Base-by-base conservation (phyloP, 2,113 vertebrate genomes). In the Herpetotheres cachinnans region DNA sequence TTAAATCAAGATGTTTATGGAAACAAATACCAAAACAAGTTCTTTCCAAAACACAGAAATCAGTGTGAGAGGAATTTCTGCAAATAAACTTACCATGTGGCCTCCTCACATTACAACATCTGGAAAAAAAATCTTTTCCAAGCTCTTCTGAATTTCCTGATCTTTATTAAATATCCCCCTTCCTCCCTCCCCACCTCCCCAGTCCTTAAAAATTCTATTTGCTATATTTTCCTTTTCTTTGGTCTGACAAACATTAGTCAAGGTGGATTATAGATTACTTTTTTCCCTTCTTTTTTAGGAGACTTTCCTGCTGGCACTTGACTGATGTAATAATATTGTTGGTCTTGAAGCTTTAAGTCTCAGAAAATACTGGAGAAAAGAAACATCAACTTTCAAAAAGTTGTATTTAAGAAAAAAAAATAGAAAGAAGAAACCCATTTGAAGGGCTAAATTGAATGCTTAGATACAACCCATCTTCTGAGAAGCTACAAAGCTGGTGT, bases 241-340 rank as follows among this genome's bases (percentile, higher is more conserved):
- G 66, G 71, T 84, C 90, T 95, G 62, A 86, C 71, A 92, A 91
- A 90, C 72, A 91, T 96, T 96, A 95, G 95, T 93, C 85, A 95
- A 77, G 93, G 79, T 79, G 85, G 93, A 96, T 97, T 97, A 93
- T 1, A 83, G 36, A 66, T 46, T 61, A 69, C 16, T 91, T 93
- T 77, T 67, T 47, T 5, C 38, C 54, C 8, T 16, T 76, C 29
- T 25, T 76, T 72, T 86, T 80, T 55, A 88, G 94, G 50, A 85
- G 79, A 63, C 47, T 88, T 89, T 82, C 55, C 89, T 93, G 78
- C 47, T 83, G 80, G 46, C 76, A 73, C 29, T 93, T 91, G 86
- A 93, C 90, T 69, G 85, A 89, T 66, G 32, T 55, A 89, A 67
- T 73, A 93, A 94, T 25, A 62, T 56, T 69, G 26, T 25, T 70